Evolutionary conservation across 2,113 vertebrate genomes (phyloP).

Genomic region (Felis chaus): DNA sequence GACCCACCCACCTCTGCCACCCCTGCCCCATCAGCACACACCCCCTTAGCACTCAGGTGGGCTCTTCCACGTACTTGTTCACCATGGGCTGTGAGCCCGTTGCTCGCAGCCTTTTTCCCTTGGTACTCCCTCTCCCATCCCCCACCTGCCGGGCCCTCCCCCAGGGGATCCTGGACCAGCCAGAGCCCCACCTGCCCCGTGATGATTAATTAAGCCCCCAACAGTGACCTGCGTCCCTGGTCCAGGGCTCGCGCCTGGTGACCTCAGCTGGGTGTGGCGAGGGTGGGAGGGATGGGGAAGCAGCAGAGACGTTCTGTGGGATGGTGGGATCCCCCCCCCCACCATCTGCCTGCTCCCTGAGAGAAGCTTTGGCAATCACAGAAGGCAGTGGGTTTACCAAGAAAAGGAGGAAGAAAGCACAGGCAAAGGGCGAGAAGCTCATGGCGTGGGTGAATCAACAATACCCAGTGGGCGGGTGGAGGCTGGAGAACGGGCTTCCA

Average conservation of each 20-base stretch:
- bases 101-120: not conserved
- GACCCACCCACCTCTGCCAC: not conserved
- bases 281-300: constrained; percentile 46
- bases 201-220: not conserved
- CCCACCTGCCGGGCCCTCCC: not conserved
- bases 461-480: not conserved
- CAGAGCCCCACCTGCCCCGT: not conserved
- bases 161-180: not conserved
- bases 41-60: not conserved
- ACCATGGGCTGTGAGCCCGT: not conserved
- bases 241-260: constrained; percentile 18
- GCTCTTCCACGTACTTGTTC: not conserved
- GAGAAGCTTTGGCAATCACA: constrained; percentile 62
- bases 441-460: constrained; percentile 37
- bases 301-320: not conserved
- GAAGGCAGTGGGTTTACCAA: constrained; percentile 55
- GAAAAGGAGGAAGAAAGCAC: constrained; percentile 71
- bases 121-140: not conserved
- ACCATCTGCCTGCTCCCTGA: not conserved
- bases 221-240: not conserved
- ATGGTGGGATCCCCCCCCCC: not conserved
- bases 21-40: not conserved
- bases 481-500: not conserved
- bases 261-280: constrained; percentile 24
- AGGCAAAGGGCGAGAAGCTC: not conserved